Evolutionary conservation across 2,888 invertebrate genomes (phyloP).

Genomic region (Tyria jacobaeae): DNA sequence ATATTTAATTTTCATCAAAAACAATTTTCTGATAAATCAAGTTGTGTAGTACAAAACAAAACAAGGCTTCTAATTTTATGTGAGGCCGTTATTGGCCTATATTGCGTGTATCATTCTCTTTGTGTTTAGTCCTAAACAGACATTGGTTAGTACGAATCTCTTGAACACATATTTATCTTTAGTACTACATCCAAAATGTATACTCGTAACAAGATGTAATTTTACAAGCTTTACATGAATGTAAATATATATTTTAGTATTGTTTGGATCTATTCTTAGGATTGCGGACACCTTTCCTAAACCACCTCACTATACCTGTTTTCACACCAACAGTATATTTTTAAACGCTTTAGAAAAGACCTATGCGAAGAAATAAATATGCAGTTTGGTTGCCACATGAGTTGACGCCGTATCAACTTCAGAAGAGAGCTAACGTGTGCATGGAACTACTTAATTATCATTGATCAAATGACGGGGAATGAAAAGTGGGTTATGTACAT

Average conservation of each 20-base stretch:
- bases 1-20: neutral
- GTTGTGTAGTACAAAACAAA: conserved; percentile 16
- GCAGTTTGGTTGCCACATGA: no score
- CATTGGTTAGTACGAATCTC: conserved; percentile 43
- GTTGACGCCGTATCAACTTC: no score
- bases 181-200: conserved; percentile 31
- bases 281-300: neutral
- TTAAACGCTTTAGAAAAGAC: no score
- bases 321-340: neutral
- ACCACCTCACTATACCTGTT: neutral
- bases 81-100: conserved; percentile 21
- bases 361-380: no score
- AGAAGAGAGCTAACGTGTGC: no score
- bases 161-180: conserved; percentile 50
- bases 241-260: conserved; percentile 8
- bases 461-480: no score
- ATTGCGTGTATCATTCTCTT: conserved; percentile 22
- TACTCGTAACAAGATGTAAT: conserved; percentile 9
- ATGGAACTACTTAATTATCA: no score
- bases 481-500: no score
- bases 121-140: conserved; percentile 50
- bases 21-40: conserved; percentile 12
- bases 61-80: conserved; percentile 27
- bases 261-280: neutral
- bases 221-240: conserved; percentile 5